Conservation (phyloP, 2,113 vertebrate genomes). For the Carassius gibelio region DNA sequence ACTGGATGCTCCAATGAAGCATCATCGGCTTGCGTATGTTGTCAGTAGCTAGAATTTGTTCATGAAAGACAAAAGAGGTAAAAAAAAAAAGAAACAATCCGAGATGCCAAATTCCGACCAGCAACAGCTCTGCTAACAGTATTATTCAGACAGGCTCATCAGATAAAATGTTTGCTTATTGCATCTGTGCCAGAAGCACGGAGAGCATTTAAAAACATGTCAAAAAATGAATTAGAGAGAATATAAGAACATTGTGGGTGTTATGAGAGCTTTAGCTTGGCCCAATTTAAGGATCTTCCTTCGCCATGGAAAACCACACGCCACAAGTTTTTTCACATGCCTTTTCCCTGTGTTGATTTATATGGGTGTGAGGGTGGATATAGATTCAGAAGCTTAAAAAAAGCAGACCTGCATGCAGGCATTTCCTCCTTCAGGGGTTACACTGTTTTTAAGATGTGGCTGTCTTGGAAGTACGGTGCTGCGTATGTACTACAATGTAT, state of each 20-base stretch:
- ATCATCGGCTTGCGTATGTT: slow-evolving; percentile 17
- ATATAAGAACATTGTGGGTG: slow-evolving; percentile 47
- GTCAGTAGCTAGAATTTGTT: slow-evolving; percentile 22
- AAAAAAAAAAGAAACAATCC: background rate
- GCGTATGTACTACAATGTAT: slow-evolving; percentile 26
- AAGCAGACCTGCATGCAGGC: slow-evolving; percentile 24
- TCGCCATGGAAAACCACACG: slow-evolving; percentile 4
- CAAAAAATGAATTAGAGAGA: slow-evolving; percentile 42
- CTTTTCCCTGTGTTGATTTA: slow-evolving; percentile 25
- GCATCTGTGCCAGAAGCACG: slow-evolving; percentile 26
- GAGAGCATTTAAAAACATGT: slow-evolving; percentile 30
- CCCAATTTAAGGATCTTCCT: slow-evolving; percentile 46
- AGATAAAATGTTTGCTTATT: slow-evolving; percentile 39
- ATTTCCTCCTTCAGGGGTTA: slow-evolving; percentile 42
- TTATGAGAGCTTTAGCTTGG: slow-evolving; percentile 43
- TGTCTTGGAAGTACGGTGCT: slow-evolving; percentile 39
- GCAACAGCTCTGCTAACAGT: slow-evolving; percentile 4
- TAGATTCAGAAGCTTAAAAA: slow-evolving; percentile 46
- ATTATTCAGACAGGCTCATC: slow-evolving; percentile 31
- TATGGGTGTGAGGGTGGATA: slow-evolving; percentile 47
- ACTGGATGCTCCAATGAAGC: slow-evolving; percentile 18
- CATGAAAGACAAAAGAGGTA: background rate
- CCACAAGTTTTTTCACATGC: slow-evolving; percentile 28
- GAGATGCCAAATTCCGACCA: slow-evolving; percentile 11
- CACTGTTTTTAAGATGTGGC: slow-evolving; percentile 3